Evolutionary conservation across 2,797 vertebrate species (phyloP), one percentile per base, ranked within the genome.

Genomic region (Sebastes melanostomus): DNA sequence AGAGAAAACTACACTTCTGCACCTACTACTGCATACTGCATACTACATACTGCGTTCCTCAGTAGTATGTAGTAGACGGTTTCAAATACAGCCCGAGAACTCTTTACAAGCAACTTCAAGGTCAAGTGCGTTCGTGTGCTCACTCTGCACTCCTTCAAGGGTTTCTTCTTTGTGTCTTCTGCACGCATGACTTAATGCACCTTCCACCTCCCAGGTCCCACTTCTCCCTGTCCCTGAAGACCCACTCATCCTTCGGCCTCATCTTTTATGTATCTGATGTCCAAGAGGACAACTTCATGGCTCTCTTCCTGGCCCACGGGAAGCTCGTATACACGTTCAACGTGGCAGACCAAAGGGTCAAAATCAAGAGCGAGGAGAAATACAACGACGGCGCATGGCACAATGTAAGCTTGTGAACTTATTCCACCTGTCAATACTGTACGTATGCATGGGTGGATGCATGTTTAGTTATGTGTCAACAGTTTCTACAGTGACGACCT

Each of bases 311-410:
- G 85, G 95, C 95, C 72, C 94, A 98, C 0, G 98, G 98, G 25
- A 96, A 96, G 60, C 95, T 99, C 11, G 72, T 97, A 54, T 98
- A 96, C 88, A 96, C 96, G 84, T 99, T 99, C 90, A 97, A 97
- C 27, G 91, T 94, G 2, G 97, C 88, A 30, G 92, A 95, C 34
- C 94, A 96, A 77, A 96, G 95, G 86, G 91, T 99, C 89, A 97
- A 95, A 91, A 96, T 99, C 82, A 96, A 83, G 91, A 98, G 96
- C 74, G 94, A 95, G 76, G 94, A 97, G 84, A 97, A 96, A 80
- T 97, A 97, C 89, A 98, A 97, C 12, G 96, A 99, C 55, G 97
- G 97, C 13, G 77, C 86, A 22, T 99, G 98, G 98, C 98, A 99
- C 83, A 95, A 96, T 56, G 98, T 99, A 95, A 96, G 97, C 94